phyloP scores from a whole-genome alignment of 1,140 invertebrate genomes.

The Mycetomoellerius zeteki region DNA sequence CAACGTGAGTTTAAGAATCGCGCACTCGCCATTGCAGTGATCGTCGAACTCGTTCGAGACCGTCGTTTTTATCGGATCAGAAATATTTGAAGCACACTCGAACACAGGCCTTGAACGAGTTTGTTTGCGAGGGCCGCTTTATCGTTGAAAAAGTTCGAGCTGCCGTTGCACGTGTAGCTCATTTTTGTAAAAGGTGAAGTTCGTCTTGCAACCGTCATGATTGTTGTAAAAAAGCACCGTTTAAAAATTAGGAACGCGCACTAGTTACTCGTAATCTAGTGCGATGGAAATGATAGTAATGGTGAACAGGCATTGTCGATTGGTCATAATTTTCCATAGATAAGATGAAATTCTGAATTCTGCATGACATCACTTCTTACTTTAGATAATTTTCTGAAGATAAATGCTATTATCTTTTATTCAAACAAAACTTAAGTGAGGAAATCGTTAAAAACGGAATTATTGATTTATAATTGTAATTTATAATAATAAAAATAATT shows the following conservation, averaged over 20 bases:
- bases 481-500: background rate
- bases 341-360: background rate
- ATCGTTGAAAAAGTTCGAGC: constrained; percentile 67
- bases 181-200: constrained; percentile 63
- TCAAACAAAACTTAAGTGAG: background rate
- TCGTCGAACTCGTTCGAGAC: constrained; percentile 43
- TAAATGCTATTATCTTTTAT: background rate
- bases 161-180: constrained; percentile 36
- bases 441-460: background rate
- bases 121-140: constrained; percentile 80
- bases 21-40: constrained; percentile 1
- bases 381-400: background rate
- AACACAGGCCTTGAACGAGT: constrained; percentile 79
- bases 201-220: constrained; percentile 30
- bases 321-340: constrained; percentile 45
- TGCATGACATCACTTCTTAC: background rate
- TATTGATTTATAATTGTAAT: background rate
- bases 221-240: background rate
- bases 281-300: constrained; percentile 6
- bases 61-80: constrained; percentile 50
- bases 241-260: constrained; percentile 34
- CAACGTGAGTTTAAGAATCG: constrained; percentile 33
- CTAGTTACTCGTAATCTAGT: constrained; percentile 37
- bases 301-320: constrained; percentile 26
- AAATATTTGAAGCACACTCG: constrained; percentile 81